Percentiles rank a stretch among this genome's conserved stretches.
These are phyloP conservation scores for Microcebus murinus DNA, from an alignment of 2,113 vertebrate genomes.

Conservation along the genomic window DNA sequence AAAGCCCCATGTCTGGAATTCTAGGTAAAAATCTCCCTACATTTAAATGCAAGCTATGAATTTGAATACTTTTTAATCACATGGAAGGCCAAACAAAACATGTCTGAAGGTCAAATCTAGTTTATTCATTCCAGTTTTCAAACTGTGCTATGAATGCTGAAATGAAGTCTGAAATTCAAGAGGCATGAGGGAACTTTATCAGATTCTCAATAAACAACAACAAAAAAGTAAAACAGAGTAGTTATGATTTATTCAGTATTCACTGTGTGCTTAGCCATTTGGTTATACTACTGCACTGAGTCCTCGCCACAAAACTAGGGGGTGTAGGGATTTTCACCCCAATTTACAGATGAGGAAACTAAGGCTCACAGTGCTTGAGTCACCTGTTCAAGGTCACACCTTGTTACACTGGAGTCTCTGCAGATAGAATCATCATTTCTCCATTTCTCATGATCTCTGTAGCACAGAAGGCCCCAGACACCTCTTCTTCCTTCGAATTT, in stretches of 20 bases:
- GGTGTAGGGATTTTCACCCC: neutral
- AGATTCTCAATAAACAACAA: neutral
- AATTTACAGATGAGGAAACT: neutral
- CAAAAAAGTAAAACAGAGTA: neutral
- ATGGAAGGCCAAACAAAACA: neutral
- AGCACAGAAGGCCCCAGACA: neutral
- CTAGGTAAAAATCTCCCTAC: neutral
- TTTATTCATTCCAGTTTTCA: neutral
- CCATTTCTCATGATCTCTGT: neutral
- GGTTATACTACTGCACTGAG: neutral
- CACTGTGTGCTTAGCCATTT: neutral
- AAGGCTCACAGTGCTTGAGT: neutral
- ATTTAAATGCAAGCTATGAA: neutral
- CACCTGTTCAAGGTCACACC: neutral
- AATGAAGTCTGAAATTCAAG: slow-evolving; percentile 8
- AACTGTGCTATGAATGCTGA: neutral
- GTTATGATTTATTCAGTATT: neutral
- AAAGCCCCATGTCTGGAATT: neutral
- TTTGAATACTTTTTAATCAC: neutral
- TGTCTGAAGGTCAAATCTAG: slow-evolving; percentile 3
- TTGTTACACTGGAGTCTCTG: neutral
- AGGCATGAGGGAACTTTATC: neutral
- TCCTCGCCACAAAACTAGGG: neutral
- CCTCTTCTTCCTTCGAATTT: neutral
- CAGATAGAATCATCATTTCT: neutral